Conservation (phyloP, 2,113 vertebrate genomes). For the Balaeniceps rex region DNA sequence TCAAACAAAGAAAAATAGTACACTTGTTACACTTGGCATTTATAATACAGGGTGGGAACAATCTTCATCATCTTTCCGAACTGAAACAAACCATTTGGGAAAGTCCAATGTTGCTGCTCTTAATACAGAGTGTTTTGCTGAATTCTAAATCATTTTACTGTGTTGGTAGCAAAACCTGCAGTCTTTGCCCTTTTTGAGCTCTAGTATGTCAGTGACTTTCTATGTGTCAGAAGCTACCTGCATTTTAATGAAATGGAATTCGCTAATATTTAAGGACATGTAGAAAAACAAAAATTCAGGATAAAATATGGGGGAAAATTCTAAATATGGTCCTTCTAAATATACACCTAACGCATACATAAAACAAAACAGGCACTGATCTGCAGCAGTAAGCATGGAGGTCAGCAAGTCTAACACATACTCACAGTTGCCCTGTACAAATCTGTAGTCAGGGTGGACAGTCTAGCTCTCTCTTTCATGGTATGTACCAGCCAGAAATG, state of each 20-base stretch:
- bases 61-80: not conserved
- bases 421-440: too few relatives aligned
- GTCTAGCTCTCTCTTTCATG: not conserved
- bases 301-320: not conserved
- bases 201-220: not conserved
- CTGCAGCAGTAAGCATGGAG: not conserved
- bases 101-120: not conserved
- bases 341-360: not conserved
- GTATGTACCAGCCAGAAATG: not conserved
- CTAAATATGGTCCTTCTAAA: not conserved
- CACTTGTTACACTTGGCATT: not conserved
- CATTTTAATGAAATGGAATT: not conserved
- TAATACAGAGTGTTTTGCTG: not conserved
- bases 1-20: not conserved
- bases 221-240: not conserved
- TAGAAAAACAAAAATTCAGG: not conserved
- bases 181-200: not conserved
- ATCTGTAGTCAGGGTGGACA: not conserved
- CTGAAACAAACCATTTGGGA: not conserved
- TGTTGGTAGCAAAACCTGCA: not conserved
- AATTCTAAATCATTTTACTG: not conserved
- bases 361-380: not conserved
- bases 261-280: not conserved
- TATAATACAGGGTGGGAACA: not conserved
- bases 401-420: not conserved